Evolutionary conservation across 1,140 invertebrate species (phyloP).

Genomic region (Daktulosphaira vitifoliae): DNA sequence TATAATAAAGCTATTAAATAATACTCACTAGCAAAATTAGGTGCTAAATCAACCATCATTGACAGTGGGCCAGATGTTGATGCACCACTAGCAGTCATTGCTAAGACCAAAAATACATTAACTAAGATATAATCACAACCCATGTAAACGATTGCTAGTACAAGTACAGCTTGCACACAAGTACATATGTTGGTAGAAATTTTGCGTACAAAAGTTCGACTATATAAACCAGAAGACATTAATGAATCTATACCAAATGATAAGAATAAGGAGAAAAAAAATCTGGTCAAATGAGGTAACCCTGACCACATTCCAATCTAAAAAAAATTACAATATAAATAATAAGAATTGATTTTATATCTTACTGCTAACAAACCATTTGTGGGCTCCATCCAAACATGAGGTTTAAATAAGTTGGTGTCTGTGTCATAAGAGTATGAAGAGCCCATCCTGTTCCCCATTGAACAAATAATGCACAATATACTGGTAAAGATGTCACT

Average conservation of each 20-base stretch:
- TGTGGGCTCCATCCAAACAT: slow-evolving; percentile 73
- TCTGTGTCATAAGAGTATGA: slow-evolving; percentile 72
- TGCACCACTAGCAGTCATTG: slow-evolving; percentile 54
- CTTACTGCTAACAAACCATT: slow-evolving; percentile 55
- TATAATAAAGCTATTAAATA: no score
- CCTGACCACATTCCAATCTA: slow-evolving; percentile 58
- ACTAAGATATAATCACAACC: slow-evolving; percentile 54
- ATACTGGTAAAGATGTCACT: slow-evolving; percentile 62
- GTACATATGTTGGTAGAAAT: slow-evolving; percentile 33
- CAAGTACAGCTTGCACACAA: slow-evolving; percentile 39
- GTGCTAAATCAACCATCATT: slow-evolving; percentile 55
- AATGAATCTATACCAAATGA: slow-evolving; percentile 22
- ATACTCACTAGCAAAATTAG: slow-evolving; percentile 57
- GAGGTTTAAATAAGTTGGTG: slow-evolving; percentile 76
- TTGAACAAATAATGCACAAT: slow-evolving; percentile 66
- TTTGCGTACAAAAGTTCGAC: slow-evolving; percentile 21
- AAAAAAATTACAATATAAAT: background rate
- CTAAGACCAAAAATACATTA: slow-evolving; percentile 52
- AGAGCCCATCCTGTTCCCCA: slow-evolving; percentile 77
- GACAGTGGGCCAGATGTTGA: slow-evolving; percentile 56
- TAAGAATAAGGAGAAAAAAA: slow-evolving; percentile 52
- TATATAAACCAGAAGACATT: slow-evolving; percentile 2
- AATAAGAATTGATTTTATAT: background rate
- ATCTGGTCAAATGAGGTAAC: slow-evolving; percentile 55
- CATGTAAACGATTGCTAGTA: slow-evolving; percentile 52